A percentile compares a stretch with the other conserved stretches of the same genome.
Evolutionary conservation across 2,113 vertebrate species (phyloP).

Genomic region (Etheostoma cragini): DNA sequence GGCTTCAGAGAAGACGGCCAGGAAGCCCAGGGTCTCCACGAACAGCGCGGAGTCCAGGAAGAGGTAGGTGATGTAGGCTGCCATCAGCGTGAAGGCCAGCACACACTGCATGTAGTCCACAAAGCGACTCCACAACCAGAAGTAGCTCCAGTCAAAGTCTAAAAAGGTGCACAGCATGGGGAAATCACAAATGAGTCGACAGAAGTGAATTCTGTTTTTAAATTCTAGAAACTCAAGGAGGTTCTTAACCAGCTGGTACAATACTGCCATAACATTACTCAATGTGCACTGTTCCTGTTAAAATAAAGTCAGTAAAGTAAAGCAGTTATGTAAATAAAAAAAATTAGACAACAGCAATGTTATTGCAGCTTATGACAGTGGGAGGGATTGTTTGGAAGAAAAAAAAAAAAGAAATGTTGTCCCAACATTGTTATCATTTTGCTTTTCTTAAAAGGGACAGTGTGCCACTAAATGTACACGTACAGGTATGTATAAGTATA

Average conservation of each 20-base stretch:
- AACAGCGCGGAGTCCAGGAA: constrained; percentile 92
- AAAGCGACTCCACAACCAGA: constrained; percentile 97
- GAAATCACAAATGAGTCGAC: constrained; percentile 21
- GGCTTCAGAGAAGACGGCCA: constrained; percentile 94
- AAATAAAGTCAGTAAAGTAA: not conserved
- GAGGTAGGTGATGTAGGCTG: constrained; percentile 93
- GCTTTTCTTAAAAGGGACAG: not conserved
- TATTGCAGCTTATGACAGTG: not conserved
- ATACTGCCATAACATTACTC: not conserved
- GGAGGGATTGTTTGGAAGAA: no score
- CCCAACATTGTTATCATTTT: not conserved
- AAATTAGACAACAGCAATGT: not conserved
- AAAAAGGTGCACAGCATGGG: constrained; percentile 33
- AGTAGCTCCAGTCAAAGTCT: constrained; percentile 95
- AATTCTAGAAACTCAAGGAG: not conserved
- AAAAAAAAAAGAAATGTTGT: no score
- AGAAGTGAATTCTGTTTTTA: not conserved
- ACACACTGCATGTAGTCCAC: constrained; percentile 95
- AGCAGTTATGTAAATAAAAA: not conserved
- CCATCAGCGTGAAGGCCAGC: constrained; percentile 90
- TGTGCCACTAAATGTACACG: not conserved
- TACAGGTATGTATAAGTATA: not conserved
- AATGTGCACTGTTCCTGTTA: not conserved
- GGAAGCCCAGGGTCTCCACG: constrained; percentile 94
- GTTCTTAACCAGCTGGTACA: not conserved